Conservation (phyloP, 2,888 invertebrate species). For the Volucella bombylans region DNA sequence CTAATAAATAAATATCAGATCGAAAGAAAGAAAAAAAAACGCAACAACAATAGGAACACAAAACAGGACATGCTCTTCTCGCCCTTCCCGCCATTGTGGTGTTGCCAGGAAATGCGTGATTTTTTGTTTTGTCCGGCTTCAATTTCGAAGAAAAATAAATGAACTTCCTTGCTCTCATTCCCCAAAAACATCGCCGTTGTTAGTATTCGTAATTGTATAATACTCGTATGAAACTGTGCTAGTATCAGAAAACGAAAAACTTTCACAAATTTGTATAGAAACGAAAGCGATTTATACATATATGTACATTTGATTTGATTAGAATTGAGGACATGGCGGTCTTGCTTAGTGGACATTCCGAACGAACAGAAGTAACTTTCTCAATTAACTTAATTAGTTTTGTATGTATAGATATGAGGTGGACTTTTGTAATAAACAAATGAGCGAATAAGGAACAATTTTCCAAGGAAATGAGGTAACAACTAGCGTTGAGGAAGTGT, state of each 20-base stretch:
- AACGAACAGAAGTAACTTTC: conserved; percentile 48
- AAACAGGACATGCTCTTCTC: conserved; percentile 42
- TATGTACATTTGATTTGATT: conserved; percentile 45
- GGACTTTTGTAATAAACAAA: conserved; percentile 36
- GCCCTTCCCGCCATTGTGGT: conserved; percentile 3
- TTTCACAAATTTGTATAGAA: background rate
- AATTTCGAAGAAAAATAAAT: conserved; percentile 8
- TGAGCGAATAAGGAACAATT: conserved; percentile 34
- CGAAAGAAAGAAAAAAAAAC: conserved; percentile 5
- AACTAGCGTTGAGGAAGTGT: conserved; percentile 8
- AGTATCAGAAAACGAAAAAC: background rate
- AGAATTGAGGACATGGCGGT: conserved; percentile 59
- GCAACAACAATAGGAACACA: no score
- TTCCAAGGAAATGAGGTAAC: conserved; percentile 34
- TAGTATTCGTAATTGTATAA: background rate
- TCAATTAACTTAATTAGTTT: conserved; percentile 71
- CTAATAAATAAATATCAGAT: conserved; percentile 62
- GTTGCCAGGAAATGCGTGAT: conserved; percentile 60
- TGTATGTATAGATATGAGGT: conserved; percentile 26
- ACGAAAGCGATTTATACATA: conserved; percentile 27
- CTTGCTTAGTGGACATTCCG: background rate
- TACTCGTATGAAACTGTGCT: background rate
- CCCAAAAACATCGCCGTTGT: no score
- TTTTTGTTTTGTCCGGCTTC: conserved; percentile 54
- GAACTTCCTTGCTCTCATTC: conserved; percentile 15